These are phyloP conservation scores for Engraulis encrasicolus DNA, from an alignment of 2,113 vertebrate genomes.

Conservation along the genomic window DNA sequence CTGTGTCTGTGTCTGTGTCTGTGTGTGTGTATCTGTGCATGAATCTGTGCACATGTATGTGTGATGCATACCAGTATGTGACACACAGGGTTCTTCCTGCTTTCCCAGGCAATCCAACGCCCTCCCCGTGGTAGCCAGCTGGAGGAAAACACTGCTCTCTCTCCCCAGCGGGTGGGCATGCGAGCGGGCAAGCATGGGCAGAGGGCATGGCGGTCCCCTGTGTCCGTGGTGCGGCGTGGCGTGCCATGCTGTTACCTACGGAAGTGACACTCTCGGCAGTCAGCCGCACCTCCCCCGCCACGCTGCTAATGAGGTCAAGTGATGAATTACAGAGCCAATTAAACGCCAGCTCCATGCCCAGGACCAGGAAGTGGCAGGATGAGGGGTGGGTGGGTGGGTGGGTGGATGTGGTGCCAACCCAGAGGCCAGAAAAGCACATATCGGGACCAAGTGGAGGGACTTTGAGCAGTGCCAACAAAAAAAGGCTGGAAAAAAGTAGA, in stretches of 20 bases:
- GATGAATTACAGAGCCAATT: conserved; percentile 67
- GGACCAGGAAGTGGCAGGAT: conserved; percentile 26
- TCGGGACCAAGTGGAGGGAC: conserved; percentile 40
- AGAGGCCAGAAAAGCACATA: conserved; percentile 53
- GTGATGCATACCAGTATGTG: background rate
- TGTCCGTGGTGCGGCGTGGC: background rate
- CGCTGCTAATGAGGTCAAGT: conserved; percentile 74
- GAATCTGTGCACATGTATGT: background rate
- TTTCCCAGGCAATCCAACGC: background rate
- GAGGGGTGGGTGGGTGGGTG: conserved; percentile 61
- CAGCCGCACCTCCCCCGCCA: conserved; percentile 48
- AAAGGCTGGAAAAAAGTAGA: background rate
- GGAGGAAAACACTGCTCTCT: background rate
- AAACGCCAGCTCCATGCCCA: conserved; percentile 50
- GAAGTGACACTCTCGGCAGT: conserved; percentile 60
- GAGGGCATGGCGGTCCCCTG: too few species aligned
- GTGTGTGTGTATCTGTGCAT: background rate
- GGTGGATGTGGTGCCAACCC: conserved; percentile 42
- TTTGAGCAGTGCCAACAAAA: conserved; percentile 27
- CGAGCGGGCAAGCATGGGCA: background rate
- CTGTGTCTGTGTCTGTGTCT: background rate
- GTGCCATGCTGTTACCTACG: conserved; percentile 53
- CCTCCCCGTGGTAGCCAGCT: background rate
- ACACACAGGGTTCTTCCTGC: background rate
- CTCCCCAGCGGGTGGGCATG: background rate